Evolutionary conservation across 2,113 vertebrate species (phyloP).

Genomic region (Eupsittula cactorum): DNA sequence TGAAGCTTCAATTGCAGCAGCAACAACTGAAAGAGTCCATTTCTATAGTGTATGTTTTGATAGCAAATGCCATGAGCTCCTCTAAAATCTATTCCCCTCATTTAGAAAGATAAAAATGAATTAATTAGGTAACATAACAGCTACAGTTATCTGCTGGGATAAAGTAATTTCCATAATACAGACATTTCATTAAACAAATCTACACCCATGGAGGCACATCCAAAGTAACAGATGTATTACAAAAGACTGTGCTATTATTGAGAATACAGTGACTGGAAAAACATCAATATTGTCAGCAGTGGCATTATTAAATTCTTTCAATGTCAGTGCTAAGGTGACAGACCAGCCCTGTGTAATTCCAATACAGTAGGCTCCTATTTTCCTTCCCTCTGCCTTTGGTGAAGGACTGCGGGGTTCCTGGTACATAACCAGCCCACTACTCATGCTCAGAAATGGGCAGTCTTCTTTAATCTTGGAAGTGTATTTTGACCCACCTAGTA

Average conservation of each 20-base stretch:
- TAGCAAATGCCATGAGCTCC: neutral
- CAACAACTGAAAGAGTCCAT: neutral
- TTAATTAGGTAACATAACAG: neutral
- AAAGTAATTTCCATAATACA: neutral
- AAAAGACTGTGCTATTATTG: neutral
- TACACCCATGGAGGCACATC: neutral
- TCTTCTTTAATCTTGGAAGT: neutral
- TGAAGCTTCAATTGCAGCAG: neutral
- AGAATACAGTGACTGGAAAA: neutral
- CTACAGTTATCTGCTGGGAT: neutral
- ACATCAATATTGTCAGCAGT: fast-evolving
- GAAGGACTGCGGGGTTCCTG: no score
- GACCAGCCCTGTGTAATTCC: neutral
- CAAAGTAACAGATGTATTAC: neutral
- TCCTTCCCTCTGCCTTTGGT: neutral
- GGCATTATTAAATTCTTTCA: neutral
- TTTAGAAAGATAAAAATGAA: neutral
- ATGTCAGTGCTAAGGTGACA: neutral
- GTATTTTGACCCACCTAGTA: neutral
- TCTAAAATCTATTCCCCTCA: neutral
- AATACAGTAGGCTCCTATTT: neutral
- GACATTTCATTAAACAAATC: neutral
- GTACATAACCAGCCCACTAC: neutral
- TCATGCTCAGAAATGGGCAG: neutral
- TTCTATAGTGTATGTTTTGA: neutral